Evolutionary conservation across 2,797 vertebrate species (phyloP).

Genomic region (Alfaro cultratus): DNA sequence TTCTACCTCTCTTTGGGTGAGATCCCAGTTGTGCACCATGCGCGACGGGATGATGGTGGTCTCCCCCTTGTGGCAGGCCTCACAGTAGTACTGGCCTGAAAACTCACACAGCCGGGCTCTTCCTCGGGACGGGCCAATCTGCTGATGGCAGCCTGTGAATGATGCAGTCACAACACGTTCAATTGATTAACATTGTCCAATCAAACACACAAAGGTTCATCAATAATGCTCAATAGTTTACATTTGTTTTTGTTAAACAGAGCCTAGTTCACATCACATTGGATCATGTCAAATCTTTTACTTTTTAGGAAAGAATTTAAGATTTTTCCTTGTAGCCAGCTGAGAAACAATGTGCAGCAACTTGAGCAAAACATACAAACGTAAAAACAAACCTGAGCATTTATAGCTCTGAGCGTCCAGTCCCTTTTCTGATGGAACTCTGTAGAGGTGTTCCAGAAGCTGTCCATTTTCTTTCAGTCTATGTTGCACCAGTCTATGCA

Average conservation of each 20-base stretch:
- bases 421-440: conserved; percentile 89
- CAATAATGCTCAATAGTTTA: not conserved
- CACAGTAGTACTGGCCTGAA: conserved; percentile 92
- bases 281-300: not conserved
- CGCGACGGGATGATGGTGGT: conserved; percentile 89
- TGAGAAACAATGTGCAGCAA: not conserved
- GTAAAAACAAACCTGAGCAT: conserved; percentile 87
- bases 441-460: conserved; percentile 86
- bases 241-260: not conserved
- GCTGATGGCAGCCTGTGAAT: conserved; percentile 86
- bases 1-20: conserved; percentile 82
- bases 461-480: conserved; percentile 84
- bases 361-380: not conserved
- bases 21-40: conserved; percentile 97
- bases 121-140: conserved; percentile 88
- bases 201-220: not conserved
- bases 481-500: conserved; percentile 87
- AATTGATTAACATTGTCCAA: not conserved
- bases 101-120: conserved; percentile 90
- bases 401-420: conserved; percentile 92
- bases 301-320: not conserved
- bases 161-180: conserved; percentile 6
- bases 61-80: conserved; percentile 89
- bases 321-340: not conserved
- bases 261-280: not conserved